These are phyloP conservation scores for Ligdia adustata DNA, from an alignment of 2,888 invertebrate species.

Conservation along the genomic window DNA sequence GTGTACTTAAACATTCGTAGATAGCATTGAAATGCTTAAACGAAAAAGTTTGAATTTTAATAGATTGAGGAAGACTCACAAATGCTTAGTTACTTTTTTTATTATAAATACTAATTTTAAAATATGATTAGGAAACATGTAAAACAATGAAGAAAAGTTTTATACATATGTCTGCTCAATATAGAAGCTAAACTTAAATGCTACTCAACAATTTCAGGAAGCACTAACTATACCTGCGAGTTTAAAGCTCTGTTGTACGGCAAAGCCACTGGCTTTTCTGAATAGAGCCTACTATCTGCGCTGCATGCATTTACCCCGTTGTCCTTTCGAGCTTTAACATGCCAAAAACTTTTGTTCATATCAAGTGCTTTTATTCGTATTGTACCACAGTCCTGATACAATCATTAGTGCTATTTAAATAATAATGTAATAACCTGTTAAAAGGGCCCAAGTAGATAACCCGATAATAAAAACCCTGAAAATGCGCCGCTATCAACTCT, in stretches of 20 bases:
- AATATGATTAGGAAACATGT: too few relatives aligned
- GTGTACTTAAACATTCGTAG: constrained; percentile 21
- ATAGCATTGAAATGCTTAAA: constrained; percentile 23
- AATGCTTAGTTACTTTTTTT: too few relatives aligned
- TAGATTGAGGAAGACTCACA: too few relatives aligned
- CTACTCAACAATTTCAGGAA: constrained; percentile 49
- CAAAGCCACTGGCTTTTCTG: constrained; percentile 58
- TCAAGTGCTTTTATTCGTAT: constrained; percentile 8
- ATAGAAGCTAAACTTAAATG: constrained; percentile 35
- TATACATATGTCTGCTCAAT: constrained; percentile 7
- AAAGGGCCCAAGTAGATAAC: constrained; percentile 26
- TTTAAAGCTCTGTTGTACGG: constrained; percentile 54
- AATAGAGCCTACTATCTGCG: constrained; percentile 53
- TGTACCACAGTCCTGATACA: too few relatives aligned
- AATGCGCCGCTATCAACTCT: constrained; percentile 53
- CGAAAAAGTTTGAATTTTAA: too few relatives aligned
- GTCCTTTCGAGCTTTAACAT: constrained; percentile 27
- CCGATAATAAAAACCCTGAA: constrained; percentile 48
- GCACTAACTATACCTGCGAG: constrained; percentile 58
- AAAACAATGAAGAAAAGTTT: too few relatives aligned
- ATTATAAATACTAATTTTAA: too few relatives aligned
- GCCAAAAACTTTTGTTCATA: constrained; percentile 47
- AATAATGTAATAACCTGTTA: too few relatives aligned
- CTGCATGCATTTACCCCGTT: constrained; percentile 42
- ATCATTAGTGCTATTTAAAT: too few relatives aligned